These are phyloP conservation scores for Xenentodon cancila DNA, from an alignment of 2,797 vertebrate species.

Conservation along the genomic window DNA sequence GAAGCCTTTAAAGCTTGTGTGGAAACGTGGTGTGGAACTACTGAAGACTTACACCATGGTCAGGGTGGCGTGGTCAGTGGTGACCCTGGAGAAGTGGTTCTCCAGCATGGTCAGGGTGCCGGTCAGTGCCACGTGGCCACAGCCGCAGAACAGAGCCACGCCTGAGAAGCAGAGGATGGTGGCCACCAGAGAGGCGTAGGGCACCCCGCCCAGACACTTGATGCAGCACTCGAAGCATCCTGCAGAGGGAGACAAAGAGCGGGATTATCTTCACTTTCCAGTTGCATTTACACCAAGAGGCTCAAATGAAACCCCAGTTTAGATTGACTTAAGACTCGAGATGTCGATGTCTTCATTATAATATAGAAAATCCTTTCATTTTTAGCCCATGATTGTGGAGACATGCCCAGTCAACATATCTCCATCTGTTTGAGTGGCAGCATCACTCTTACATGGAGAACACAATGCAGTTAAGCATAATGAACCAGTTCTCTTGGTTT, in stretches of 20 bases:
- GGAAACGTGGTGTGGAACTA: neutral
- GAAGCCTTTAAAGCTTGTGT: neutral
- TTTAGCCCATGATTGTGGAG: too few species aligned
- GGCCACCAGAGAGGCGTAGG: slow-evolving; percentile 97
- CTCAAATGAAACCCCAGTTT: neutral
- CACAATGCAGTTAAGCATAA: too few species aligned
- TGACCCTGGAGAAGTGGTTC: slow-evolving; percentile 91
- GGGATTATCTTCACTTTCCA: neutral
- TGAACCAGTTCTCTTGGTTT: too few species aligned
- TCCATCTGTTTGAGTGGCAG: too few species aligned
- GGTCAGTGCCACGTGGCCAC: slow-evolving; percentile 94
- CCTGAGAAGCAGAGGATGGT: slow-evolving; percentile 98
- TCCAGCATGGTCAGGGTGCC: slow-evolving; percentile 94
- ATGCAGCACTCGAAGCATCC: slow-evolving; percentile 99
- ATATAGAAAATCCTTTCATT: too few species aligned
- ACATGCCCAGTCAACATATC: too few species aligned
- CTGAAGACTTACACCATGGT: slow-evolving; percentile 87
- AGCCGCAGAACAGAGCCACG: slow-evolving; percentile 96
- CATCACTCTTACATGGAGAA: too few species aligned
- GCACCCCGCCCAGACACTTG: slow-evolving; percentile 98
- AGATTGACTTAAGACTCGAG: too few species aligned
- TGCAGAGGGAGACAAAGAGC: slow-evolving; percentile 72
- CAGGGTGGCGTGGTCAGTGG: slow-evolving; percentile 90
- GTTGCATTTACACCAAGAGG: neutral
- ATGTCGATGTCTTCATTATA: too few species aligned